Percentiles rank a stretch among this genome's conserved stretches.
These are phyloP conservation scores for Vidua macroura DNA, from an alignment of 2,113 vertebrate species.

Conservation along the genomic window DNA sequence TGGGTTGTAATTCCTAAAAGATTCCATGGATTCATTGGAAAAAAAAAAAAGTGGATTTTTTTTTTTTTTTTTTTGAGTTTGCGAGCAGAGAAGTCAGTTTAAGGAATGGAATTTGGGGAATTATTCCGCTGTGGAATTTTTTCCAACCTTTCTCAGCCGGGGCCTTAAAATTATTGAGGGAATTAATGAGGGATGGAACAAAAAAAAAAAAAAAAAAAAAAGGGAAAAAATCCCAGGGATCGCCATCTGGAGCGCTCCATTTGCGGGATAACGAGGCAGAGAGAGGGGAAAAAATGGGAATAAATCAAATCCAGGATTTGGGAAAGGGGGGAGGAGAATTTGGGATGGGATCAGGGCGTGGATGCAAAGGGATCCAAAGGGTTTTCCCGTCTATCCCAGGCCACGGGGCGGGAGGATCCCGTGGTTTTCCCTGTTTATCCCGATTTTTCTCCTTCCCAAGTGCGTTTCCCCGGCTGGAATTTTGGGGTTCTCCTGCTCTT, in stretches of 20 bases:
- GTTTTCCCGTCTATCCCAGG: neutral
- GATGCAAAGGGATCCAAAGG: neutral
- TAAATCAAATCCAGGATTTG: neutral
- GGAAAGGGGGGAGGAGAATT: neutral
- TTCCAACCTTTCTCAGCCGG: neutral
- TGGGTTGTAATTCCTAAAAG: neutral
- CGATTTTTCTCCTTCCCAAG: neutral
- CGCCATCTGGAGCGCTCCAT: neutral
- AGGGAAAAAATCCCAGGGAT: neutral
- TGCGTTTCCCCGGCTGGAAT: rapidly evolving
- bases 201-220: neutral
- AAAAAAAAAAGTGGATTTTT: neutral
- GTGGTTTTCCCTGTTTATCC: neutral
- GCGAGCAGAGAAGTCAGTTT: neutral
- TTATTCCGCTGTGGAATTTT: neutral
- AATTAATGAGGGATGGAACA: neutral
- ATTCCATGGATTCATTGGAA: too few relatives aligned
- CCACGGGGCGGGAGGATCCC: neutral
- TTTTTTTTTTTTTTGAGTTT: neutral
- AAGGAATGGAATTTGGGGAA: neutral
- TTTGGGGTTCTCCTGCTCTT: neutral
- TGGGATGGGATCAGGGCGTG: neutral
- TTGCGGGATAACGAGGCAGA: neutral
- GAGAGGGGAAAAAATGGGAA: neutral
- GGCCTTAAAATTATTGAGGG: neutral